Base-by-base conservation (phyloP, 2,797 vertebrate species). In the Brachyalestes nurse region DNA sequence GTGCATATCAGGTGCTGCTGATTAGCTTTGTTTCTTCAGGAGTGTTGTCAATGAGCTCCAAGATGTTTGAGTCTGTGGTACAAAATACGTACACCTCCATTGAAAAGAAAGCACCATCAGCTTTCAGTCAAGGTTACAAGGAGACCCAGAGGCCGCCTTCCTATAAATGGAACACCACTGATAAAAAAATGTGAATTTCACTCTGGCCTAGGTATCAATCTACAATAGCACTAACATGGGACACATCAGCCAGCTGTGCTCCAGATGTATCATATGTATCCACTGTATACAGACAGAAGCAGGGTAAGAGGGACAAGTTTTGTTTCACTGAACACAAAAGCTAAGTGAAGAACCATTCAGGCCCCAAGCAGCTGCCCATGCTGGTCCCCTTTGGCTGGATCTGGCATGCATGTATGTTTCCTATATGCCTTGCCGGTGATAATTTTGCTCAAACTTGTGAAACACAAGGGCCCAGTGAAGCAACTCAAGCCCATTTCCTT, bases 401-500 rank as follows among this genome's bases (percentile, higher is more conserved):
- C 38, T 73, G 72, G 55, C 55, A 45, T 21, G 53, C 5, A 53
- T 34, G 25, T 4, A n/a, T n/a, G 14, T 34, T 10, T 28, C 45
- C 64, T 53, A 66, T 74, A 34, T 3, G 82, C 70, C 57, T 64
- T 57, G 64, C 74, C 86, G 88, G 89, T 87, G 88, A 75, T 87
- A 84, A 85, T 82, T 78, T 85, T 55, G 79, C 82, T 83, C 84
- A 82, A 88, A 64, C 82, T 85, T 83, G 85, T 80, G 87, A 87
- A 88, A 84, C 84, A 81, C 65, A 28, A 86, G 83, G 70, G 80
- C 88, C 83, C 83, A 82, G 81, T 82, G 78, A 71, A 86, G 82
- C 64, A 85, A 88, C 86, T 89, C 40, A 83, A 85, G 88, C 77
- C 82, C 61, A 84, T 89, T 60, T 23, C 92, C 90, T 91, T 91